Evolutionary conservation across 1,140 invertebrate species (phyloP).

Genomic region (Drosophila oshimai): DNA sequence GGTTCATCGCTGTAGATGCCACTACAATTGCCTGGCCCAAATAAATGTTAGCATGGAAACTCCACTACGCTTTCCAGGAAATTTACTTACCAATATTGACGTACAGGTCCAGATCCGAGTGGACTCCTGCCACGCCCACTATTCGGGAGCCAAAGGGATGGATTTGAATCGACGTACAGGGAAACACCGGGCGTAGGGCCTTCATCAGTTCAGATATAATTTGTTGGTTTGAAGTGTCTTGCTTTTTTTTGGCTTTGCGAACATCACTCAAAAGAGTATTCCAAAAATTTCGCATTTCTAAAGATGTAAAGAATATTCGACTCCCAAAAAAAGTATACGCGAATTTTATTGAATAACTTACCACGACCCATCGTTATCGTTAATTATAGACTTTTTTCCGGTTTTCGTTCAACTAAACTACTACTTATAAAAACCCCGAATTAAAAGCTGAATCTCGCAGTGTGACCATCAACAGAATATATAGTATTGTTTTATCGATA

Average conservation of each 20-base stretch:
- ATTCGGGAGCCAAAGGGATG: slow-evolving; percentile 24
- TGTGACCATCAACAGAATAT: too few relatives aligned
- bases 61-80: neutral
- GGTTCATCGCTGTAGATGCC: neutral
- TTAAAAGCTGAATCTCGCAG: too few relatives aligned
- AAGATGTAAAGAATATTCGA: too few relatives aligned
- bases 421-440: too few relatives aligned
- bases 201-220: neutral
- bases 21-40: neutral
- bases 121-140: slow-evolving; percentile 15
- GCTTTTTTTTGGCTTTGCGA: neutral
- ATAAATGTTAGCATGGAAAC: neutral
- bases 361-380: too few relatives aligned
- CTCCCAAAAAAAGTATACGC: too few relatives aligned
- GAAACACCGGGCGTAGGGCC: neutral
- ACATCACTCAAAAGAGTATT: neutral
- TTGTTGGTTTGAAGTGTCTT: neutral
- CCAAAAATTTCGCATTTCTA: neutral
- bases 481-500: too few relatives aligned
- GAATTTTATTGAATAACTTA: too few relatives aligned
- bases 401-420: too few relatives aligned
- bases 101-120: slow-evolving; percentile 31
- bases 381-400: too few relatives aligned
- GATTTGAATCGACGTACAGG: neutral
- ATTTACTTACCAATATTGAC: slow-evolving; percentile 6